Evolutionary conservation across 2,113 vertebrate species (phyloP).

Genomic region (Zosterops hypoxanthus): DNA sequence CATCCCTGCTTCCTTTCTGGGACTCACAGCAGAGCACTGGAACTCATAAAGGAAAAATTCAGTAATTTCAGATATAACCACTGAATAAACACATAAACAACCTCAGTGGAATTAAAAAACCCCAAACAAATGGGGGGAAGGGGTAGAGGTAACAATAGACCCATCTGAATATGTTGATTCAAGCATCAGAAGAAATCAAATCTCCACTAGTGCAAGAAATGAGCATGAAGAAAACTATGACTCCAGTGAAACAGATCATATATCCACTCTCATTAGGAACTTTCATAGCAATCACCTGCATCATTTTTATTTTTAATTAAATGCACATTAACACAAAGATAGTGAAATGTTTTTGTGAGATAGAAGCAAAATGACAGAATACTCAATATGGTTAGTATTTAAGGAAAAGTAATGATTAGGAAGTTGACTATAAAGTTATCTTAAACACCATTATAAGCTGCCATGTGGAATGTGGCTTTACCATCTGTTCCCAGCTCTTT

Average conservation of each 20-base stretch:
- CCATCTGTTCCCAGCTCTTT: background rate
- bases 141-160: rapidly evolving
- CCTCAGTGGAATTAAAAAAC: background rate
- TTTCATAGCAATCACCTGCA: background rate
- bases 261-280: background rate
- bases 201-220: background rate
- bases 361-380: background rate
- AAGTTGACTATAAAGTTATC: background rate
- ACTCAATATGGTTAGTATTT: background rate
- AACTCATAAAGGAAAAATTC: conserved; percentile 21
- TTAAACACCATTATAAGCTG: background rate
- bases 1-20: background rate
- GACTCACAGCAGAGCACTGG: background rate
- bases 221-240: rapidly evolving
- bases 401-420: background rate
- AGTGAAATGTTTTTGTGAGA: background rate
- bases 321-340: background rate
- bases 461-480: background rate
- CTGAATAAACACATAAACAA: background rate
- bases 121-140: too few relatives aligned
- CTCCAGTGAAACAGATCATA: background rate
- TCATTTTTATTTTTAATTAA: background rate
- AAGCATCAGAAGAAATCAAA: background rate
- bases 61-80: background rate
- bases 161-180: background rate